Percentiles rank a stretch among this genome's conserved stretches.
phyloP scores from a whole-genome alignment of 1,140 invertebrate genomes.

The Aphelenchoides besseyi region DNA sequence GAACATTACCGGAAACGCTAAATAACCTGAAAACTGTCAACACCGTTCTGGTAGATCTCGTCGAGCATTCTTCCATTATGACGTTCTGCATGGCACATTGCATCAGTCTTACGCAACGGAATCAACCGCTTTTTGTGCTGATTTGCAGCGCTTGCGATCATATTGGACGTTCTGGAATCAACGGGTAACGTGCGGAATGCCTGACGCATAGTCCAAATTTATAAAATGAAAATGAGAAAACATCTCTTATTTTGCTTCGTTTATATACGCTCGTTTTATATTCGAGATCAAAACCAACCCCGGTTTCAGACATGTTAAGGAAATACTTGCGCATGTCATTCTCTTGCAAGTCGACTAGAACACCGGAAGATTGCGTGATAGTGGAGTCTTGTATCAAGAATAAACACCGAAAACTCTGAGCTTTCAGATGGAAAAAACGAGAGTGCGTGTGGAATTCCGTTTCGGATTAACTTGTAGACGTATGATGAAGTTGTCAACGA shows the following conservation, averaged over 20 bases:
- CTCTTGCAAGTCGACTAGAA: too few species aligned
- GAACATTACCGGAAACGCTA: slow-evolving; percentile 26
- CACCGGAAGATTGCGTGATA: too few species aligned
- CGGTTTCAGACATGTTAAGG: slow-evolving; percentile 16
- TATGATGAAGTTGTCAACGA: too few species aligned
- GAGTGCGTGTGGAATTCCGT: too few species aligned
- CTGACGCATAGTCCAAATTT: not conserved
- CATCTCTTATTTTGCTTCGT: not conserved
- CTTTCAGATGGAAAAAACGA: too few species aligned
- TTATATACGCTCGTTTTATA: not conserved
- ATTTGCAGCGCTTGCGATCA: slow-evolving; percentile 60
- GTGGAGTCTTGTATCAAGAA: too few species aligned
- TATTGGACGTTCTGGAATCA: slow-evolving; percentile 44
- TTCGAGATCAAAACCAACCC: not conserved
- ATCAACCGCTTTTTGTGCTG: slow-evolving; percentile 58
- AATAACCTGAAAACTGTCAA: slow-evolving; percentile 30
- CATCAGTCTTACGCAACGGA: slow-evolving; percentile 58
- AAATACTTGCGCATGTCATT: slow-evolving; percentile 28
- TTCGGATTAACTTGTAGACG: too few species aligned
- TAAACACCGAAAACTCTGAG: too few species aligned
- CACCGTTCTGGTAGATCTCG: slow-evolving; percentile 51
- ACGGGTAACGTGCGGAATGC: not conserved
- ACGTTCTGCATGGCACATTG: slow-evolving; percentile 57
- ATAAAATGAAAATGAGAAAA: not conserved
- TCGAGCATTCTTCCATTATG: slow-evolving; percentile 55